These are phyloP conservation scores for Lontra canadensis DNA, from an alignment of 2,113 vertebrate species.

Conservation along the genomic window DNA sequence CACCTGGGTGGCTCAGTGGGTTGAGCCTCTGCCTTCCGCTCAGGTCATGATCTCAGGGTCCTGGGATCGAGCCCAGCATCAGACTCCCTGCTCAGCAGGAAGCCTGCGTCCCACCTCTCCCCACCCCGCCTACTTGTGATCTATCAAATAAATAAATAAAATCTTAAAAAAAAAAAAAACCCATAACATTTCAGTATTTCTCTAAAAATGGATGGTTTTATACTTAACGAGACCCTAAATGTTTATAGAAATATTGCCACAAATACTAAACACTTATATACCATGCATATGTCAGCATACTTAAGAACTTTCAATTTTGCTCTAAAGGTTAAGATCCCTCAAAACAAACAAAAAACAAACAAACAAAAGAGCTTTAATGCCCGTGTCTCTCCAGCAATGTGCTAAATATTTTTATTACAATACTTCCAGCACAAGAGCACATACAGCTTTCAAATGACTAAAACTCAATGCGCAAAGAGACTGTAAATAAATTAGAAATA, in stretches of 20 bases:
- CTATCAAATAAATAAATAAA: too few relatives aligned
- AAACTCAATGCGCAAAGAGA: background rate
- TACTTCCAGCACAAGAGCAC: background rate
- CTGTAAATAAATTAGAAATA: too few relatives aligned
- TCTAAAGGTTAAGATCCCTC: background rate
- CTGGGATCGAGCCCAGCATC: too few relatives aligned
- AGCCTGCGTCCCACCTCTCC: too few relatives aligned
- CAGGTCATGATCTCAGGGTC: too few relatives aligned
- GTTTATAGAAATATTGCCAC: background rate
- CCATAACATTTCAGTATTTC: background rate
- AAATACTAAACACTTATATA: background rate
- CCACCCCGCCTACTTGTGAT: too few relatives aligned
- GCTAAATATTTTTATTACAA: background rate
- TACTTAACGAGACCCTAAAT: background rate
- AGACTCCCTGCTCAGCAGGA: too few relatives aligned
- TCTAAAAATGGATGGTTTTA: background rate
- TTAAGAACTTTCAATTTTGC: background rate
- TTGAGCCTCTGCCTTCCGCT: too few relatives aligned
- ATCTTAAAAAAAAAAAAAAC: too few relatives aligned
- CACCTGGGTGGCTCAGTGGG: too few relatives aligned
- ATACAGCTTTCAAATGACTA: background rate
- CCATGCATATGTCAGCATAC: too few relatives aligned
- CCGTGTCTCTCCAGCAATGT: background rate
- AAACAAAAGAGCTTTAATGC: background rate
- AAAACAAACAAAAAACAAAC: background rate